Percentiles rank a stretch among this genome's conserved stretches.
These are phyloP conservation scores for Rousettus leschenaultii DNA, from an alignment of 2,113 vertebrate genomes.

Conservation along the genomic window DNA sequence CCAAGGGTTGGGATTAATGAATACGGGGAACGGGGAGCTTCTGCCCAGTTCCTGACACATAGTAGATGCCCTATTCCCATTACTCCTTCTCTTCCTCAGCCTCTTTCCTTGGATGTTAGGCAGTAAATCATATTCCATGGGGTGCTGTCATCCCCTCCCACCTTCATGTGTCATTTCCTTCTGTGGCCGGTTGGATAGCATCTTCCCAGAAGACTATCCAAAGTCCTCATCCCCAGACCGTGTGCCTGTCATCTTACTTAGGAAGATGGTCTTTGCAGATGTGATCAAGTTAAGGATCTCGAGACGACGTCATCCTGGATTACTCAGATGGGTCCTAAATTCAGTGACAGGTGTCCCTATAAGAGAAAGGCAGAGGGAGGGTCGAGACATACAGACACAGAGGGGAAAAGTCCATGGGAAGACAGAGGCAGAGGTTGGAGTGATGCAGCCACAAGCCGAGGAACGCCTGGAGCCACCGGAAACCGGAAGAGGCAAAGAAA, in stretches of 20 bases:
- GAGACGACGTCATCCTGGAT: neutral
- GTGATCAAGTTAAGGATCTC: neutral
- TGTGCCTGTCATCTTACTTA: neutral
- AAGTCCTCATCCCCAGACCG: neutral
- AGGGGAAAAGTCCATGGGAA: neutral
- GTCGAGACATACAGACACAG: neutral
- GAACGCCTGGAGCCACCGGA: neutral
- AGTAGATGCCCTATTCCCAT: fast-evolving
- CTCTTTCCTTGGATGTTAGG: neutral
- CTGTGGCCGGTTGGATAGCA: neutral
- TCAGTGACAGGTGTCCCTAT: neutral
- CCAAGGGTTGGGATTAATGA: neutral
- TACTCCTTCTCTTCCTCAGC: neutral
- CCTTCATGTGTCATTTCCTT: neutral
- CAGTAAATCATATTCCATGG: neutral
- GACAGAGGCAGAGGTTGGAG: neutral
- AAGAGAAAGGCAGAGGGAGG: neutral
- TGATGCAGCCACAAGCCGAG: neutral
- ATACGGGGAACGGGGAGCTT: neutral
- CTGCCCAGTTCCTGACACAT: neutral
- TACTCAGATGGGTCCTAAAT: neutral
- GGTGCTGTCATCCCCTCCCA: neutral
- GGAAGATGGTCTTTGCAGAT: neutral
- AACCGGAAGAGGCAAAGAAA: neutral
- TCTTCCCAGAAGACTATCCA: neutral